Evolutionary conservation across 2,797 vertebrate genomes (phyloP), one percentile per base, ranked within the genome.

Genomic region (Lithobates pipiens): DNA sequence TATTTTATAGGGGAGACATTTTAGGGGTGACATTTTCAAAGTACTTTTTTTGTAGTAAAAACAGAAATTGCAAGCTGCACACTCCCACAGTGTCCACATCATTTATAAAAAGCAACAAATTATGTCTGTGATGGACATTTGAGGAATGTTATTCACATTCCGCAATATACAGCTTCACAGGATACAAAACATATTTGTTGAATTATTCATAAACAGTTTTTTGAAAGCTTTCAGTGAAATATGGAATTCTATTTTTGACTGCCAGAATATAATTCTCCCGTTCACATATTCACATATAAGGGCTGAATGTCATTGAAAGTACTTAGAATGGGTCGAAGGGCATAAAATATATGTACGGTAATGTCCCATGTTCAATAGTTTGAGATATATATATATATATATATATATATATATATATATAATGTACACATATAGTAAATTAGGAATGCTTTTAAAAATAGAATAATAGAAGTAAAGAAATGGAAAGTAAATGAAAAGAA

Each of bases 1-100:
- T 68, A 65, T 6, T 25, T 78, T 65, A 27, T 36, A 68, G 77
- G 39, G 39, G 39, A 10, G 39, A 39, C 39, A 39, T 39, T 39
- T 46, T 63, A 78, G 76, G 16, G 8, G 36, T 68, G 16, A 78
- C 7, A 67, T 67, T 68, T 44, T 78, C 36, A 78, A 69, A 69
- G 63, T 29, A 46, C 32, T 50, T 15, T 68, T 68, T 69, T 46
- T 69, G 39, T 29, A 46, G 77, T 32, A 69, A 67, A 10, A 79
- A 69, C 32, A 68, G 25, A 27, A 39, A 69, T 61, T 61, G 21
- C 18, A 61, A 21, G 6, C 54, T 61, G 18, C 21, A 61, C 6
- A 23, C 10, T 2, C 54, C 54, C 21, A 57, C 54, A 23, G 21
- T 61, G 54, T 61, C 50, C 50, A 54, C 50, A 54, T 54, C 18